These are phyloP conservation scores for Heliconius ismenius DNA, from an alignment of 2,888 invertebrate genomes.

Conservation along the genomic window DNA sequence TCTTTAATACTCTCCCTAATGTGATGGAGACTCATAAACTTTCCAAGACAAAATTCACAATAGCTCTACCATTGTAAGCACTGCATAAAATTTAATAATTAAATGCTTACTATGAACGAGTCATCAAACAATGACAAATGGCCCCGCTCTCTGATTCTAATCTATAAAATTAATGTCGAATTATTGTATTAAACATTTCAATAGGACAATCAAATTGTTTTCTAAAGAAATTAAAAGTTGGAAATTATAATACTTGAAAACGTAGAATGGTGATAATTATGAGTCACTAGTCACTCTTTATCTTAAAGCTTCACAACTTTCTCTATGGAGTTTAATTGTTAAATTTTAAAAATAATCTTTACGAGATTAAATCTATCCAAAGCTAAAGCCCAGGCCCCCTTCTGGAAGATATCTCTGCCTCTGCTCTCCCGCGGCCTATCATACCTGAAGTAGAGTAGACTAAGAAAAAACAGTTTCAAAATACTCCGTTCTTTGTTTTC, in stretches of 20 bases:
- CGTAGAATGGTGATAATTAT: neutral
- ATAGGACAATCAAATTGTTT: conserved; percentile 1
- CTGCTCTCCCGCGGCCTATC: no score
- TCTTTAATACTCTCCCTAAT: neutral
- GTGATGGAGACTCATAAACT: neutral
- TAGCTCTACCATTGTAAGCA: neutral
- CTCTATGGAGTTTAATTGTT: no score
- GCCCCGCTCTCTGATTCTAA: conserved; percentile 8
- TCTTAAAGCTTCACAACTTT: neutral
- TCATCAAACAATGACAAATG: conserved; percentile 12
- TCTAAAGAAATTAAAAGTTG: neutral
- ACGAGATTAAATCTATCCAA: no score
- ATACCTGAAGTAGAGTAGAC: no score
- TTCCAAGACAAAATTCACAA: neutral
- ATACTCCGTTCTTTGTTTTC: no score
- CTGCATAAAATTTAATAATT: conserved; percentile 10
- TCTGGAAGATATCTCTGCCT: no score
- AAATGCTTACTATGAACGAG: conserved; percentile 19
- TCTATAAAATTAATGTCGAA: conserved; percentile 12
- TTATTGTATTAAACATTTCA: conserved; percentile 3
- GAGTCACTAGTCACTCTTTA: neutral
- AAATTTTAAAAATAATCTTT: no score
- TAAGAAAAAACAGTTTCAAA: no score
- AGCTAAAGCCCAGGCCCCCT: no score
- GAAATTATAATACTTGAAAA: no score